Percentiles rank a stretch among this genome's conserved stretches.
Evolutionary conservation across 2,888 invertebrate species (phyloP).

Genomic region (Sepioteuthis lessoniana): DNA sequence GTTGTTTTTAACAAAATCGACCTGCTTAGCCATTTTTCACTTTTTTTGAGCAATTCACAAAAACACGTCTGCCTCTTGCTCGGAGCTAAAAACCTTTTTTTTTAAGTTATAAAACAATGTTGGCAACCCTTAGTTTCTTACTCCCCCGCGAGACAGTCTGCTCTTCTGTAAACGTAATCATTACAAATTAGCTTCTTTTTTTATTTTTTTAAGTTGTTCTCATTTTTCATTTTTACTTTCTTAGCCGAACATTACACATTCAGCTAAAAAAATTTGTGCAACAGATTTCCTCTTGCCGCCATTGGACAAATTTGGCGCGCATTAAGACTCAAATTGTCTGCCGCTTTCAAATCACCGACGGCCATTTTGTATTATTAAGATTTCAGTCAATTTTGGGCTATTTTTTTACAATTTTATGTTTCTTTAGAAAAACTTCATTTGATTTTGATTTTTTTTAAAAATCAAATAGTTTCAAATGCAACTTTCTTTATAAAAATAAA

Average conservation of each 20-base stretch:
- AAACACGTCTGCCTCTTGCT: background rate
- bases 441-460: background rate
- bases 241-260: too few species aligned
- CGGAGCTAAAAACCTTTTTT: background rate
- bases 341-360: background rate
- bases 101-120: background rate
- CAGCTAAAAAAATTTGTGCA: background rate
- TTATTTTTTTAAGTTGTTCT: background rate
- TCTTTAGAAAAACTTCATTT: too few species aligned
- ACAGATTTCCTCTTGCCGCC: conserved; percentile 13
- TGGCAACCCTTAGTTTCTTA: background rate
- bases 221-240: background rate
- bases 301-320: conserved; percentile 33
- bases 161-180: background rate
- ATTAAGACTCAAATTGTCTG: background rate
- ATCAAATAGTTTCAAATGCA: background rate
- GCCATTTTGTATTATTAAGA: background rate
- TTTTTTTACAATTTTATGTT: too few species aligned
- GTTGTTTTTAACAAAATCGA: too few species aligned
- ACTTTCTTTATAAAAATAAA: too few species aligned
- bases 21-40: too few species aligned
- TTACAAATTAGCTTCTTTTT: background rate
- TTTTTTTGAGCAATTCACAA: too few species aligned
- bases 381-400: background rate
- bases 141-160: too few species aligned